These are phyloP conservation scores for Ophion obscuratus DNA, from an alignment of 2,888 invertebrate genomes.

Conservation along the genomic window DNA sequence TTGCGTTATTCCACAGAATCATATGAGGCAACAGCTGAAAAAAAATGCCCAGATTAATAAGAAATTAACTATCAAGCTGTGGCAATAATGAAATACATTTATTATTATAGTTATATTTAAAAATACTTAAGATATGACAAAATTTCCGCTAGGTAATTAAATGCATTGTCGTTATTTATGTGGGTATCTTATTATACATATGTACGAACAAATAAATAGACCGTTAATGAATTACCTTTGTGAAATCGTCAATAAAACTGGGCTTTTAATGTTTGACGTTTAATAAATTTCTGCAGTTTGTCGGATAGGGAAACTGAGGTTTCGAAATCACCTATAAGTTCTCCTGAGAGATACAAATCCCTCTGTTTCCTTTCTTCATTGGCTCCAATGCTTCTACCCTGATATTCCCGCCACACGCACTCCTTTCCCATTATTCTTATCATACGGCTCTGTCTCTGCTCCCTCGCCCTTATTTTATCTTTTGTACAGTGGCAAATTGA, in stretches of 20 bases:
- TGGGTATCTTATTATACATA: no score
- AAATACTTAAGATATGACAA: no score
- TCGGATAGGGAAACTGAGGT: constrained; percentile 40
- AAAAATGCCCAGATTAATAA: no score
- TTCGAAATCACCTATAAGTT: constrained; percentile 61
- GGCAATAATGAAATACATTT: no score
- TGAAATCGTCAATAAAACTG: constrained; percentile 73
- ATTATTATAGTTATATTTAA: no score
- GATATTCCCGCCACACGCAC: constrained; percentile 46
- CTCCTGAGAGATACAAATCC: constrained; percentile 57
- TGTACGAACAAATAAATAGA: not conserved
- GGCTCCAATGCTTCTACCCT: constrained; percentile 42
- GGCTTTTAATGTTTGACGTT: constrained; percentile 73
- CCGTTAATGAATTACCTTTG: constrained; percentile 59
- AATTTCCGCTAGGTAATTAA: no score
- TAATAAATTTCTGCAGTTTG: constrained; percentile 72
- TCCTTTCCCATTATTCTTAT: constrained; percentile 28
- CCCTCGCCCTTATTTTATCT: constrained; percentile 53
- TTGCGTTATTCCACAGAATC: no score
- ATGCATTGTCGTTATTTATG: no score
- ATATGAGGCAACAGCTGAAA: no score
- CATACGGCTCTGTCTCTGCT: constrained; percentile 22
- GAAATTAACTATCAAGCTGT: no score
- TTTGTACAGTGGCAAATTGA: constrained; percentile 56
- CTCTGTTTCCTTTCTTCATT: constrained; percentile 34